phyloP scores from a whole-genome alignment of 2,888 invertebrate genomes.

The Platerodrilus igneus region DNA sequence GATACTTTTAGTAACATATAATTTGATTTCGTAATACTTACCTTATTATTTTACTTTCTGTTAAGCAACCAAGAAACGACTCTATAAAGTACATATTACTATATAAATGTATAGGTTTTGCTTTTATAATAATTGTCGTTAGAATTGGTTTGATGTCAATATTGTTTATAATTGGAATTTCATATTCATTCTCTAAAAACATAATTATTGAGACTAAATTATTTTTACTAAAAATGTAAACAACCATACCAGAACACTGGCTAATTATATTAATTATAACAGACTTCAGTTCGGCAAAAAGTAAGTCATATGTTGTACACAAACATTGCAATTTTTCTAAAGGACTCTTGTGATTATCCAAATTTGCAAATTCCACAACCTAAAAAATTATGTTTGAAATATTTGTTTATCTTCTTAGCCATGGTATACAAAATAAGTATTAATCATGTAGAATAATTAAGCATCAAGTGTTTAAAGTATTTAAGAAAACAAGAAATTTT shows the following conservation, averaged over 20 bases:
- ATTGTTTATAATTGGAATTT: conserved; percentile 40
- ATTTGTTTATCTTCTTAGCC: no score
- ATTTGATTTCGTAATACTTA: no score
- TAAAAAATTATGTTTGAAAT: conserved; percentile 27
- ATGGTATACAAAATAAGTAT: no score
- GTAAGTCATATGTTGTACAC: conserved; percentile 46
- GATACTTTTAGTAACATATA: no score
- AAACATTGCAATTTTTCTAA: conserved; percentile 48
- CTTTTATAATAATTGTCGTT: conserved; percentile 45
- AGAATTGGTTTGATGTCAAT: conserved; percentile 45
- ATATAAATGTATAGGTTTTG: conserved; percentile 45
- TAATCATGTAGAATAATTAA: no score
- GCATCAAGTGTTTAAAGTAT: no score
- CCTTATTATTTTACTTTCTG: conserved; percentile 31
- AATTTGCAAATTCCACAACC: conserved; percentile 48
- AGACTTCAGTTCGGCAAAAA: conserved; percentile 48
- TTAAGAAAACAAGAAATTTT: no score
- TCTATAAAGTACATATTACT: conserved; percentile 49
- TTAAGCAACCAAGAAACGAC: conserved; percentile 40
- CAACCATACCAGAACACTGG: conserved; percentile 38
- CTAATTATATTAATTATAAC: conserved; percentile 45
- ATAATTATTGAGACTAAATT: conserved; percentile 1
- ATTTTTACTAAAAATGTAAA: no score
- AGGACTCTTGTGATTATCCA: conserved; percentile 45
- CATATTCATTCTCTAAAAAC: conserved; percentile 34